Base-by-base conservation (phyloP, 2,113 vertebrate genomes). In the Diphyllodes magnificus region DNA sequence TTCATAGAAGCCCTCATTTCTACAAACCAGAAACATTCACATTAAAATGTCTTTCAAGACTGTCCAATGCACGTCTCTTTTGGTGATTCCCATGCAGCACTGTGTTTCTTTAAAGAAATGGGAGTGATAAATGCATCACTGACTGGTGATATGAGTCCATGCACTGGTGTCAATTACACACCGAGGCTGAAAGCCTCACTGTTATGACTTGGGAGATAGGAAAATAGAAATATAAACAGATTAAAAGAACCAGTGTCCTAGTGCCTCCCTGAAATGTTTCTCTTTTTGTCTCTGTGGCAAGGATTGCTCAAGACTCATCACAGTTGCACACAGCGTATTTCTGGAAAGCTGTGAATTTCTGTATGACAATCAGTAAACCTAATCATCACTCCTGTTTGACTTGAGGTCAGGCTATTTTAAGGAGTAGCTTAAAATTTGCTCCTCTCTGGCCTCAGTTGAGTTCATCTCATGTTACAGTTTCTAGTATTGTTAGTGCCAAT, bases 141-240 rank as follows among this genome's bases (percentile, higher is more conserved):
- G 17, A 7, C 20, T 51, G 31, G 11, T 64, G 19, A 37, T 56
- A 7, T 3, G 7, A 47, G 9, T 71, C n/a, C 27, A 9, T 60
- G 13, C 0, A 0, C 53, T 53, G 23, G 15, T 49, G 30, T 2
- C 0, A 47, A 64, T 66, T 84, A 8, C 17, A 39, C 8, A 18
- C 4, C 0, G 0, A 30, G 17, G 22, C 28, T 82, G 21, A 82
- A 84, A 96, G 19, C 12, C 11, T 59, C 23, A 42, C 8, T 71
- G 0, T 47, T 69, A n/a, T 20, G 9, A 22, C 27, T 33, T 59
- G 11, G 27, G 27, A 57, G 8, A 63, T 1, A 24, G 20, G 13
- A 81, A 66, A 86, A 69, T 44, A 21, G 4, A 73, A 73, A 54
- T 51, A 42, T 20, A 45, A 79, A 18, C 4, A 3, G 3, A 56